Evolutionary conservation across 2,888 invertebrate genomes (phyloP), one percentile per base, ranked within the genome.

Genomic region (Sinohyriopsis cumingii): DNA sequence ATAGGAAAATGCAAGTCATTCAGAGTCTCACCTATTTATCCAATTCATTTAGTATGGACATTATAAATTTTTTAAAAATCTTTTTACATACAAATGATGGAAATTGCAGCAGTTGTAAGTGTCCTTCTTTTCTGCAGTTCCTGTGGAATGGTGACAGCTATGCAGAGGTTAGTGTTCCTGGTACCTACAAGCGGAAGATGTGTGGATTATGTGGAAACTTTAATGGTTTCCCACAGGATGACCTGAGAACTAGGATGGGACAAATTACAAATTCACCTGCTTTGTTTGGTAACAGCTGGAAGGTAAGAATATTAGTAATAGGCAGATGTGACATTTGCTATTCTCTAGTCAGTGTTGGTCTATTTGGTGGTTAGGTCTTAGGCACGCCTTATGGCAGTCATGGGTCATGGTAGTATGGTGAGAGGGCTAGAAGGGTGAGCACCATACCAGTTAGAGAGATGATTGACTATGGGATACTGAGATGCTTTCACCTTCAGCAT

Each of bases 121-220:
- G 28, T 63, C 15, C 20, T 6, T 63, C 53, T 65, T 63, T 63
- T 54, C 61, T 73, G 18, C 72, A 87, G 87, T 68, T 87, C 54
- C 63, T 81, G 12, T 88, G 88, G 88, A 83, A 87, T 77, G 87
- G 87, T 7, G 77, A 79, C 20, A 84, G 86, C 60, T 81, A 83
- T 72, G 87, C 82, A 19, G 87, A 87, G 69, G 69, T 88, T 20
- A 84, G 79, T 55, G 81, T 85, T 22, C 80, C 84, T n/a, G 85
- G 87, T 1, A 79, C 68, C 22, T 87, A 83, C 77, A 85, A 85
- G 72, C 69, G 77, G 12, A 79, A 81, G 61, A 70, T 84, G 56
- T 88, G 88, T 78, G 88, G 88, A 4, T 78, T 88, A 45, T 88
- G 88, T 80, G 88, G 88, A 1, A 87, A 88, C 77, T 88, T 87